phyloP scores from a whole-genome alignment of 92 coral and sea anemone genomes.

The Desmophyllum pertusum region DNA sequence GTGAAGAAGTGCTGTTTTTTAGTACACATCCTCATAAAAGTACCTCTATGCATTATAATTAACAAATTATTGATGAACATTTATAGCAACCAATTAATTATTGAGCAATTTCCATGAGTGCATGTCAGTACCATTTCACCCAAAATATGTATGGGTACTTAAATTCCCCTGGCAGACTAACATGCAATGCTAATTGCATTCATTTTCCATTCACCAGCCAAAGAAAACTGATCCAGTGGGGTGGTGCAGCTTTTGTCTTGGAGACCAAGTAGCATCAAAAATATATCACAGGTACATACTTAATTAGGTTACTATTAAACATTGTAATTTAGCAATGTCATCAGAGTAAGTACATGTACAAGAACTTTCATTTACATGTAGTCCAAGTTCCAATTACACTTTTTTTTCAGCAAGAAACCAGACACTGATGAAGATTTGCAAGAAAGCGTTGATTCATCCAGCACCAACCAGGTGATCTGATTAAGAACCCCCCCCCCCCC shows the following conservation, averaged over 20 bases:
- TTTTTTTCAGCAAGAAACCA: neutral
- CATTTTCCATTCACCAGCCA: slow-evolving; percentile 57
- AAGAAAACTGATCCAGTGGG: slow-evolving; percentile 67
- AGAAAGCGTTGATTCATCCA: neutral
- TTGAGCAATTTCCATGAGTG: too few species aligned
- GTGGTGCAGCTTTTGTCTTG: slow-evolving; percentile 90
- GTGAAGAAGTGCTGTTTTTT: neutral
- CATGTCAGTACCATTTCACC: neutral
- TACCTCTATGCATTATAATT: too few species aligned
- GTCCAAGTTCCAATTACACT: neutral
- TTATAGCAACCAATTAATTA: too few species aligned
- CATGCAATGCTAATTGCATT: neutral
- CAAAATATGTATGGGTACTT: neutral
- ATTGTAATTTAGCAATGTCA: neutral
- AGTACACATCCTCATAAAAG: neutral
- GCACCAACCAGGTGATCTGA: neutral
- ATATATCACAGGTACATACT: slow-evolving; percentile 48
- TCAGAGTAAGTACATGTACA: too few species aligned
- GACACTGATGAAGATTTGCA: neutral
- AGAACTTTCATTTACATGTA: neutral
- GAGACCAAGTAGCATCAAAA: slow-evolving; percentile 36
- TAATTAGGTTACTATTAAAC: neutral
- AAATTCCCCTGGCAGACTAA: neutral
- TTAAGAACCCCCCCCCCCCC: too few species aligned
- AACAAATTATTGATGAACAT: too few species aligned